Evolutionary conservation across 2,797 vertebrate species (phyloP).

Genomic region (Trematomus bernacchii): DNA sequence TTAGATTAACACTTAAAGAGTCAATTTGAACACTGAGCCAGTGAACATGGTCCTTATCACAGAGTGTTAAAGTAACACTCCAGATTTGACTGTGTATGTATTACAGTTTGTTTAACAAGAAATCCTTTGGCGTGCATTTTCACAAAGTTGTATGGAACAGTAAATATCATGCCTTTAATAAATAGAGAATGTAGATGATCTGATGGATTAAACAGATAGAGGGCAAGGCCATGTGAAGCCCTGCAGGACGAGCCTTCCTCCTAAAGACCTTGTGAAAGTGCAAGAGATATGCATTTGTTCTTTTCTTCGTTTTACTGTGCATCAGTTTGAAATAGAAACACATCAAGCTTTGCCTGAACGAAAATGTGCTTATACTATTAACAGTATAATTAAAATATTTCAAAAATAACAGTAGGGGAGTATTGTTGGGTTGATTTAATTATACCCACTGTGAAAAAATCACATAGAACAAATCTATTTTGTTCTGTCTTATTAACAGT

Average conservation of each 20-base stretch:
- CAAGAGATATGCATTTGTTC: background rate
- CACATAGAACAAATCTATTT: too few relatives aligned
- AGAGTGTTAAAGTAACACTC: too few relatives aligned
- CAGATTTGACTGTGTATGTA: background rate
- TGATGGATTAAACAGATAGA: constrained; percentile 48
- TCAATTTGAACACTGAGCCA: too few relatives aligned
- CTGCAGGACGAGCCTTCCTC: background rate
- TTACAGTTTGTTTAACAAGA: background rate
- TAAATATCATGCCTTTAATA: constrained; percentile 32
- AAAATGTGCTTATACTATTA: background rate
- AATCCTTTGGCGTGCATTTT: background rate
- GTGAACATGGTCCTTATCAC: too few relatives aligned
- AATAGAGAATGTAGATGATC: constrained; percentile 50
- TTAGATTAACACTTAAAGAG: too few relatives aligned
- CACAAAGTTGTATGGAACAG: constrained; percentile 6
- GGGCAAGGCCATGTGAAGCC: constrained; percentile 17
- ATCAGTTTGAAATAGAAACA: background rate
- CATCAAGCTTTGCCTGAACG: background rate
- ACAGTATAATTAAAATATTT: background rate
- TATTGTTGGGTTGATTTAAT: background rate
- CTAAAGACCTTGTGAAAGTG: constrained; percentile 15
- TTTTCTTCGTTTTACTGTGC: background rate
- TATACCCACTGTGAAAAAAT: background rate
- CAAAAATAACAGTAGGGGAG: background rate
- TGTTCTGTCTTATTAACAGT: too few relatives aligned